Evolutionary conservation across 2,888 invertebrate genomes (phyloP).

Genomic region (Eristalis intricaria): DNA sequence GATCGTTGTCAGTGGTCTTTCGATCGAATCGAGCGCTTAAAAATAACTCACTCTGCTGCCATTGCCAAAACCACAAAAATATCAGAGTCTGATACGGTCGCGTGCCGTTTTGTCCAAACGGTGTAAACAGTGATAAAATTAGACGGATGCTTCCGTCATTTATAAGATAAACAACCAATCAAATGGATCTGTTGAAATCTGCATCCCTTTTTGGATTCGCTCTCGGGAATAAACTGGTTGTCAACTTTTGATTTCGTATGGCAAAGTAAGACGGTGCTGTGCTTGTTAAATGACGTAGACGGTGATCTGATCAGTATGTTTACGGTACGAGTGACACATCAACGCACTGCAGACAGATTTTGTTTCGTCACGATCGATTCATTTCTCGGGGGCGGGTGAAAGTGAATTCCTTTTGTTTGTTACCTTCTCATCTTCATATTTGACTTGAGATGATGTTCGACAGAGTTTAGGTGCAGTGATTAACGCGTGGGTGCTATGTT

Average conservation of each 20-base stretch:
- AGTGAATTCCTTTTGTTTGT: slow-evolving; percentile 36
- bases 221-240: neutral
- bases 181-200: slow-evolving; percentile 21
- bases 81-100: slow-evolving; percentile 40
- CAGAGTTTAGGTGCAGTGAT: slow-evolving; percentile 49
- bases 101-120: slow-evolving; percentile 45
- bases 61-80: slow-evolving; percentile 54
- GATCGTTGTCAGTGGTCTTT: slow-evolving; percentile 62
- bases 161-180: slow-evolving; percentile 9
- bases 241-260: slow-evolving; percentile 10
- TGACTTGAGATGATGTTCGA: slow-evolving; percentile 34
- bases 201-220: neutral
- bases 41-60: slow-evolving; percentile 44
- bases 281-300: slow-evolving; percentile 33
- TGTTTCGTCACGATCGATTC: slow-evolving; percentile 7
- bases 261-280: neutral
- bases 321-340: slow-evolving; percentile 47
- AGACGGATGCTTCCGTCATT: slow-evolving; percentile 48
- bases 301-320: slow-evolving; percentile 40
- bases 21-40: slow-evolving; percentile 24
- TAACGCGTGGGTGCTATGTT: slow-evolving; percentile 68
- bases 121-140: slow-evolving; percentile 20
- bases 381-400: slow-evolving; percentile 57
- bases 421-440: slow-evolving; percentile 19
- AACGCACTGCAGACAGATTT: slow-evolving; percentile 19